Conservation (phyloP, 1,140 invertebrate genomes). For the Protaetia brevitarsis region DNA sequence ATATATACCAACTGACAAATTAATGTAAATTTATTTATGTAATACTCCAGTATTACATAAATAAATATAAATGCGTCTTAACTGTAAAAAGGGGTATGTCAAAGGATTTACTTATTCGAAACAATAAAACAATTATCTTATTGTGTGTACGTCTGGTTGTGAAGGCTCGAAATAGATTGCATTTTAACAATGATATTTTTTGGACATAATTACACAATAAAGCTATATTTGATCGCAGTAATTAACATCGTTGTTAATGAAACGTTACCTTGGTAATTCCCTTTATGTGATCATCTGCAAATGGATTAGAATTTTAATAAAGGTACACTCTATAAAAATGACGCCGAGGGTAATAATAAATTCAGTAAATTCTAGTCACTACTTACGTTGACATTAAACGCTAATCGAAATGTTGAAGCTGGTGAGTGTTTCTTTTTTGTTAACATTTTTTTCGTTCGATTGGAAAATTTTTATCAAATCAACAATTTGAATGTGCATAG, state of each 20-base stretch:
- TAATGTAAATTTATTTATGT: too few relatives aligned
- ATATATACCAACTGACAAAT: too few relatives aligned
- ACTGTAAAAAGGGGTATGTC: not conserved
- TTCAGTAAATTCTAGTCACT: constrained; percentile 11
- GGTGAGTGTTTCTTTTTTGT: not conserved
- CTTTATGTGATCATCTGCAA: constrained; percentile 8
- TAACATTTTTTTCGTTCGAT: too few relatives aligned
- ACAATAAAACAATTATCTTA: not conserved
- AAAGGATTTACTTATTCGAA: not conserved
- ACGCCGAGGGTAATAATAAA: not conserved
- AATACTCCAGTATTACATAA: not conserved
- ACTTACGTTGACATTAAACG: not conserved
- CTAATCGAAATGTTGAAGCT: not conserved
- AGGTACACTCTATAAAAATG: constrained; percentile 4
- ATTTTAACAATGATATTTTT: not conserved
- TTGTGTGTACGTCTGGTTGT: not conserved
- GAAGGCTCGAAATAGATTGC: not conserved
- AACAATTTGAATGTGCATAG: too few relatives aligned
- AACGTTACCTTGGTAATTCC: not conserved
- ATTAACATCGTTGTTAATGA: not conserved
- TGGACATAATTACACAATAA: constrained; percentile 10
- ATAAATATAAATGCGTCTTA: not conserved
- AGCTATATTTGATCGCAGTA: not conserved
- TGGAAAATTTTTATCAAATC: too few relatives aligned
- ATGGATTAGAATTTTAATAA: constrained; percentile 14